phyloP scores from a whole-genome alignment of 2,888 invertebrate species.

The Monochamus alternatus region DNA sequence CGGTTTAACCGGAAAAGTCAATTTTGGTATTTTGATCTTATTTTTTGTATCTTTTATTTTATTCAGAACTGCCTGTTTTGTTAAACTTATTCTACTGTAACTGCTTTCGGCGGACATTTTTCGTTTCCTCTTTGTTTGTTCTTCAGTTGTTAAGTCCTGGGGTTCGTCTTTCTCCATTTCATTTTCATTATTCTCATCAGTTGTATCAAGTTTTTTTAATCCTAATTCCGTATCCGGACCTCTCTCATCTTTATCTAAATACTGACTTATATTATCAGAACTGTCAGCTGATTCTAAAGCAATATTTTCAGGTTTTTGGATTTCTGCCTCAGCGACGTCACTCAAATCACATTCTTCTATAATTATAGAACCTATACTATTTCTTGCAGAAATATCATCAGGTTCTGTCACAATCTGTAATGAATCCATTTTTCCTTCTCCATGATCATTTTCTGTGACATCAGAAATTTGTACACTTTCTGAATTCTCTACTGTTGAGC shows the following conservation, averaged over 20 bases:
- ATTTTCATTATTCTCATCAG: conserved; percentile 3
- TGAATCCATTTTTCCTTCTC: conserved; percentile 19
- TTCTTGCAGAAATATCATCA: conserved; percentile 48
- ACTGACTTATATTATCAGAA: conserved; percentile 69
- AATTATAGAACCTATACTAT: conserved; percentile 45
- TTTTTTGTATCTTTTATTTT: conserved; percentile 64
- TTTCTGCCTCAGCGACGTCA: conserved; percentile 32
- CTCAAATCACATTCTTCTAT: conserved; percentile 46
- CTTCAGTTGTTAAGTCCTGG: conserved; percentile 32
- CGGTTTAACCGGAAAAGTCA: conserved; percentile 53
- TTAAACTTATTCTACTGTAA: conserved; percentile 60
- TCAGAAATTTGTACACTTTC: conserved; percentile 55
- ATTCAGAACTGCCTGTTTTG: conserved; percentile 59
- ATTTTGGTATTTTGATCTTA: conserved; percentile 64
- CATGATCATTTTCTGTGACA: conserved; percentile 36
- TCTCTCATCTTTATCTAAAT: conserved; percentile 67
- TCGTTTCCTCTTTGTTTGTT: conserved; percentile 55
- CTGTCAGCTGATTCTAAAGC: conserved; percentile 65
- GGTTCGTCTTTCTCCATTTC: conserved; percentile 9
- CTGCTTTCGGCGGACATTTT: conserved; percentile 62
- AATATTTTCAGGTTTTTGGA: conserved; percentile 46
- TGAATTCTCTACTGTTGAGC: conserved; percentile 55
- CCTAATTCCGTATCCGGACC: conserved; percentile 32
- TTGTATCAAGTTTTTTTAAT: conserved; percentile 35
- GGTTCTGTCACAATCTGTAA: conserved; percentile 47